A percentile compares a stretch with the other conserved stretches of the same genome.
Conservation (phyloP, 1,140 invertebrate species). For the Potamilus streckersoni region DNA sequence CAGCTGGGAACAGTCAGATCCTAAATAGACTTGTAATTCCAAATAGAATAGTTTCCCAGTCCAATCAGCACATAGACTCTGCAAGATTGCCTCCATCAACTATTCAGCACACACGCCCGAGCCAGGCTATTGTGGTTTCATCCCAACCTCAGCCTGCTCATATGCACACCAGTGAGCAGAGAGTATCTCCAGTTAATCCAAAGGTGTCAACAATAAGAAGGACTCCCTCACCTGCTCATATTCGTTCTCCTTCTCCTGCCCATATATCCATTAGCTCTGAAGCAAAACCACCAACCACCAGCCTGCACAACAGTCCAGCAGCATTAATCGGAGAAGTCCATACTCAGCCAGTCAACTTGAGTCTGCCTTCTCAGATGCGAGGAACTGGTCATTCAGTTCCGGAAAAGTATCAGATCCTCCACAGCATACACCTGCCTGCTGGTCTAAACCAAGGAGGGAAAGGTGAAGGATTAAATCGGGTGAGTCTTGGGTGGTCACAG, state of each 20-base stretch:
- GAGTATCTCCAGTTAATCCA: not conserved
- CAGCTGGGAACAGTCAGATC: not conserved
- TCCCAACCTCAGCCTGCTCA: slow-evolving; percentile 22
- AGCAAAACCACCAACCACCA: no score
- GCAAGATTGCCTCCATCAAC: not conserved
- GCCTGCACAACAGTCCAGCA: no score
- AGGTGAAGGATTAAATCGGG: no score
- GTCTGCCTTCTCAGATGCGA: no score
- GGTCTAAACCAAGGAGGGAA: no score
- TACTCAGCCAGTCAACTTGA: no score
- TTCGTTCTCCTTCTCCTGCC: slow-evolving; percentile 1
- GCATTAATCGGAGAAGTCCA: no score
- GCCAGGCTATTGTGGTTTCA: not conserved
- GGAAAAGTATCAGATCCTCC: no score
- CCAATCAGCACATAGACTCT: not conserved
- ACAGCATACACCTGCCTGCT: no score
- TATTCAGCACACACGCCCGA: not conserved
- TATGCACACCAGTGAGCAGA: not conserved
- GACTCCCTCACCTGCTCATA: slow-evolving; percentile 31
- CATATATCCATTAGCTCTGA: no score
- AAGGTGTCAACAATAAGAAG: slow-evolving; percentile 10
- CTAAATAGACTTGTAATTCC: not conserved
- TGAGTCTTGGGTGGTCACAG: no score
- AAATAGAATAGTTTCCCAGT: not conserved
- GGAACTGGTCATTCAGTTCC: no score